Conservation (phyloP, 2,888 invertebrate genomes). For the Mimumesa dahlbomi region DNA sequence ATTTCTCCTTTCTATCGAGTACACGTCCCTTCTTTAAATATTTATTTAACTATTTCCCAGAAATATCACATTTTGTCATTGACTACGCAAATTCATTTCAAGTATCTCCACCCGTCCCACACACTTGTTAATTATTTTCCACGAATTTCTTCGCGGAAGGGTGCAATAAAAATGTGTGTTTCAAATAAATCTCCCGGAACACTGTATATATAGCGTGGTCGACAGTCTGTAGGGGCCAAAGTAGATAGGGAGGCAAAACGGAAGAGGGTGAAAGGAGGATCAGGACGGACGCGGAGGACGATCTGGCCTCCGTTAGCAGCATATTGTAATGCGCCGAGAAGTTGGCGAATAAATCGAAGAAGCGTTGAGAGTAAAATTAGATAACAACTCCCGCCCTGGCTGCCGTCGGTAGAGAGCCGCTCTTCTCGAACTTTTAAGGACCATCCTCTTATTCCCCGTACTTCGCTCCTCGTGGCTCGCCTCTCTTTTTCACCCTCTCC, state of each 20-base stretch:
- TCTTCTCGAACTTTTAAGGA: constrained; percentile 77
- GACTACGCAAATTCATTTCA: too few species aligned
- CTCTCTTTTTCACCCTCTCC: constrained; percentile 15
- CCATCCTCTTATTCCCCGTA: constrained; percentile 71
- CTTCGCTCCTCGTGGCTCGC: constrained; percentile 35
- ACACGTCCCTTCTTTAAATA: too few species aligned
- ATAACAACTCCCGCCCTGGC: constrained; percentile 79
- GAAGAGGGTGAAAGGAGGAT: constrained; percentile 42
- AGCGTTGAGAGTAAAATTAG: constrained; percentile 81
- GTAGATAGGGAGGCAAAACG: constrained; percentile 41
- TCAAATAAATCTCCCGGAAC: too few species aligned
- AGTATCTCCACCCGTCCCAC: too few species aligned
- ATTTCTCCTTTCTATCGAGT: too few species aligned
- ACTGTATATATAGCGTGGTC: too few species aligned
- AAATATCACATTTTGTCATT: too few species aligned
- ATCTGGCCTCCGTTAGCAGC: constrained; percentile 75
- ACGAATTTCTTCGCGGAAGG: too few species aligned
- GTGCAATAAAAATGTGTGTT: too few species aligned
- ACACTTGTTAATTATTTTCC: too few species aligned
- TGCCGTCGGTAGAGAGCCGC: constrained; percentile 66
- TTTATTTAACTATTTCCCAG: too few species aligned
- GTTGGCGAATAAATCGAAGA: constrained; percentile 81
- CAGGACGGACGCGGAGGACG: constrained; percentile 54
- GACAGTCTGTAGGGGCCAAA: constrained; percentile 26
- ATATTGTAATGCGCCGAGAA: constrained; percentile 80